These are phyloP conservation scores for Coranthus polyacanthus DNA, from an alignment of 2,797 vertebrate species.

Conservation along the genomic window DNA sequence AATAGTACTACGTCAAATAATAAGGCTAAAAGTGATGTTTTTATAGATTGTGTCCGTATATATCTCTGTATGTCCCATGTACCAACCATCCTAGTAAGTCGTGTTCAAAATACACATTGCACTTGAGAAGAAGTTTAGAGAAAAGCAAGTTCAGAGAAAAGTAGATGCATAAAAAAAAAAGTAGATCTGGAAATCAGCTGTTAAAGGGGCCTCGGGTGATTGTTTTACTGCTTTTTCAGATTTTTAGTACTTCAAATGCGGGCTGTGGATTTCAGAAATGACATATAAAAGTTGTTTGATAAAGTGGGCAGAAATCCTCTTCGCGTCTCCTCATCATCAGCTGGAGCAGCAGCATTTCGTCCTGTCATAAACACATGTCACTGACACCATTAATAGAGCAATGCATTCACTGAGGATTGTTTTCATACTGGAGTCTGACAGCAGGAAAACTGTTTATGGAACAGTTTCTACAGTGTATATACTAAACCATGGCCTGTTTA, in stretches of 20 bases:
- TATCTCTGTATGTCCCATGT: background rate
- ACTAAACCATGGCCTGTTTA: constrained; percentile 4
- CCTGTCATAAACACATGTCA: constrained; percentile 13
- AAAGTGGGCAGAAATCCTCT: constrained; percentile 14
- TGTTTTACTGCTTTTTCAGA: constrained; percentile 25
- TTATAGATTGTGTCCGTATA: background rate
- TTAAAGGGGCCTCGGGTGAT: constrained; percentile 23
- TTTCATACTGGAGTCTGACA: constrained; percentile 19
- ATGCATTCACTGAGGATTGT: constrained; percentile 12
- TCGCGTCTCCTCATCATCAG: constrained; percentile 4
- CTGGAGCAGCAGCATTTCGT: background rate
- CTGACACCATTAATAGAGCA: constrained; percentile 4
- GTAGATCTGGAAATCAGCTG: constrained; percentile 17
- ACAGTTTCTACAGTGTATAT: constrained; percentile 3
- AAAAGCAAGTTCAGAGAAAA: background rate
- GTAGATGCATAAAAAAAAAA: constrained; percentile 21
- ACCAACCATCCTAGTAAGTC: too few relatives aligned
- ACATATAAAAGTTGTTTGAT: constrained; percentile 30
- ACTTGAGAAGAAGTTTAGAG: too few relatives aligned
- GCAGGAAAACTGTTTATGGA: constrained; percentile 25
- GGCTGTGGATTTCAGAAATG: constrained; percentile 23
- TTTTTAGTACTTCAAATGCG: constrained; percentile 14
- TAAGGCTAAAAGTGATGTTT: too few relatives aligned
- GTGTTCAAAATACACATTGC: too few relatives aligned
- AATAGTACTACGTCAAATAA: too few relatives aligned